phyloP scores from a whole-genome alignment of 1,140 invertebrate species.

The Saccostrea glomerata region DNA sequence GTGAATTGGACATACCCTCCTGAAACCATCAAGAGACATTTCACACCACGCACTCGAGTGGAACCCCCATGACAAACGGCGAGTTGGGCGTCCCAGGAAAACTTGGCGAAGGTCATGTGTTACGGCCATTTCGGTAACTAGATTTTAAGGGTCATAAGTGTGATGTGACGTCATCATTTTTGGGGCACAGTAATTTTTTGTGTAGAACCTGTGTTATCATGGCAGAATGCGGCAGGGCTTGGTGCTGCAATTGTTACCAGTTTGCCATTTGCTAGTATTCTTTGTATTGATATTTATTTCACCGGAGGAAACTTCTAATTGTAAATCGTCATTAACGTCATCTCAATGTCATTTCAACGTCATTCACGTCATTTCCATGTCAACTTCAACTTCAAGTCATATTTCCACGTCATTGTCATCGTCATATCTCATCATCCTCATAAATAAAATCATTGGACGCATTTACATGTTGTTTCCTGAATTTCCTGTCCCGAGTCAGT shows the following conservation, averaged over 20 bases:
- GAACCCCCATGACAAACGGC: no score
- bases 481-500: neutral
- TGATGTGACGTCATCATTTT: neutral
- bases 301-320: neutral
- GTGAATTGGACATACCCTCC: no score
- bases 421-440: neutral
- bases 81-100: no score
- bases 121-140: neutral
- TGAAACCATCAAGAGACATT: no score
- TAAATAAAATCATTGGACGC: neutral
- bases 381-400: neutral
- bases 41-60: no score
- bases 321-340: conserved; percentile 18
- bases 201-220: neutral
- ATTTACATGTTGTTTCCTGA: neutral
- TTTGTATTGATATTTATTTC: neutral
- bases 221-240: no score
- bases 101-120: no score
- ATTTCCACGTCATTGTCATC: neutral
- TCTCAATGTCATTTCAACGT: neutral
- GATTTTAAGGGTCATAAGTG: neutral
- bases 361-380: no score
- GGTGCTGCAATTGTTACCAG: no score
- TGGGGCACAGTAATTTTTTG: neutral
- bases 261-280: no score